A percentile compares a stretch with the other conserved stretches of the same genome.
phyloP scores from a whole-genome alignment of 2,797 vertebrate species.

The Myiothlypis coronata region DNA sequence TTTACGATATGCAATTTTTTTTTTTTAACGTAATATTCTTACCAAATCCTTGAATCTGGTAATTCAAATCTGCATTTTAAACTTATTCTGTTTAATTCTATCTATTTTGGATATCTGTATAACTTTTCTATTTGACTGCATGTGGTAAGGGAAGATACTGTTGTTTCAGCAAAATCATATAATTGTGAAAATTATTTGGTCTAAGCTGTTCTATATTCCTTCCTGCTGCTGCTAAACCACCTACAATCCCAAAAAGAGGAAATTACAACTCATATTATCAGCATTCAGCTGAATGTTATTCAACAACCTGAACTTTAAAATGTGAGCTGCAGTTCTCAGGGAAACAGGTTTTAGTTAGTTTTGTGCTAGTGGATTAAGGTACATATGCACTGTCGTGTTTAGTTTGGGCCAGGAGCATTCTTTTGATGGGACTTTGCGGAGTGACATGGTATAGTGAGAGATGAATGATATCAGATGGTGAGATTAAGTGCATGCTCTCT shows the following conservation, averaged over 20 bases:
- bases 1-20: neutral
- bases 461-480: neutral
- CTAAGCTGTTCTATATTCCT: neutral
- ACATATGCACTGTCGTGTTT: accelerated
- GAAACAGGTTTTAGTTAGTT: neutral
- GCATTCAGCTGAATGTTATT: neutral
- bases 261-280: neutral
- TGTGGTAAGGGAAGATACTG: neutral
- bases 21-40: neutral
- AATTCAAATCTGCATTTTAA: neutral
- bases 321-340: neutral
- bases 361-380: neutral
- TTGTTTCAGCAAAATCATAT: neutral
- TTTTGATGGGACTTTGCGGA: neutral
- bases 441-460: neutral
- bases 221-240: neutral
- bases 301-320: neutral
- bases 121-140: neutral
- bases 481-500: neutral
- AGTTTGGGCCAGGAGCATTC: neutral
- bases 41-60: neutral
- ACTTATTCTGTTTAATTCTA: neutral
- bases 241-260: neutral
- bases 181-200: neutral
- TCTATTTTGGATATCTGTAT: neutral